Evolutionary conservation across 2,888 invertebrate species (phyloP), one percentile per base, ranked within the genome.

Genomic region (Dryobota labecula): DNA sequence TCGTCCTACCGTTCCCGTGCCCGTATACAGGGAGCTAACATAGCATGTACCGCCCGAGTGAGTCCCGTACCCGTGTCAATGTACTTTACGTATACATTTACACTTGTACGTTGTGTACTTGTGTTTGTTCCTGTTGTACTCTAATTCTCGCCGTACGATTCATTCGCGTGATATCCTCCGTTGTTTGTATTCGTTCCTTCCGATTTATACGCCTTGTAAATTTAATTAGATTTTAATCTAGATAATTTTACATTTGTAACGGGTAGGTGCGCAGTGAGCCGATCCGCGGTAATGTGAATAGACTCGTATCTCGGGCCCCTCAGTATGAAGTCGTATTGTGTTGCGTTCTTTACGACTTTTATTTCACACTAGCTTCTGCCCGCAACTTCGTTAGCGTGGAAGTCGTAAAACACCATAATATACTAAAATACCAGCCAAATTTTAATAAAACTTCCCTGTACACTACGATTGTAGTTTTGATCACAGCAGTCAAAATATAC

Each of bases 161-260:
- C 58, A 58, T 36, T 57, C 62, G 57, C 30, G 56, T 65, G 77
- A 66, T 69, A 66, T 53, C 30, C 77, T 49, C 58, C 43, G 33
- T 64, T 43, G 72, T 81, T 76, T 76, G 68, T 56, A 70, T 41
- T 33, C 24, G 13, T 58, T 51, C 38, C 47, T 73, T 68, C 57
- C 62, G 45, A 70, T 70, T 81, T 73, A 82, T 76, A 65, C 62
- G 2, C 56, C 65, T 64, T 70, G 57, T 76, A 70, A 57, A 73
- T 57, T 73, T 69, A 73, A 80, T 81, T 65, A 73, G 62, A 76
- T 81, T 80, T 84, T 66, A 84, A 81, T 81, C 38, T 68, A 58
- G 64, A 69, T 75, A 68, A 84, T 70, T 57, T 69, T 60, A 27
- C 65, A 65, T 70, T 68, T 62, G 58, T 70, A 56, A 15, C 41